phyloP scores from a whole-genome alignment of 1,140 invertebrate species.

The Rhopalosiphum padi region DNA sequence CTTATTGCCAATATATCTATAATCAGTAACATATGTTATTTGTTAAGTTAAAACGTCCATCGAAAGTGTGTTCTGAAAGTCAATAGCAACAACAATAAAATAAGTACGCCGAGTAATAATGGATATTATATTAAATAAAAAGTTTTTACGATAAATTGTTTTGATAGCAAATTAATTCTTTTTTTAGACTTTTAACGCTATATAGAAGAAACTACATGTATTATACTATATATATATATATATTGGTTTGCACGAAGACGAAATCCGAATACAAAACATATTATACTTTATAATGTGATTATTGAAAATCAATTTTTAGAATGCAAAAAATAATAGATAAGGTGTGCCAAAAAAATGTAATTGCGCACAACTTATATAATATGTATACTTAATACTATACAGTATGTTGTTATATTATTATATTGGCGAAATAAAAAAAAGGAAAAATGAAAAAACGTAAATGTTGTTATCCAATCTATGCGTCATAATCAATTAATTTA shows the following conservation, averaged over 20 bases:
- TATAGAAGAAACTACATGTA: not conserved
- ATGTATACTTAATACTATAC: not conserved
- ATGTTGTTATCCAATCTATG: not conserved
- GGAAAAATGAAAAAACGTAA: not conserved
- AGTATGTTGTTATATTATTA: not conserved
- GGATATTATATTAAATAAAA: not conserved
- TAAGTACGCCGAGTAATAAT: not conserved
- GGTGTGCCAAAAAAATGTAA: not conserved
- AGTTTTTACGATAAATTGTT: not conserved
- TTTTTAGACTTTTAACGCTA: not conserved
- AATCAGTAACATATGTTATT: not conserved
- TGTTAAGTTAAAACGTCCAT: not conserved
- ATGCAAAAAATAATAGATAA: not conserved
- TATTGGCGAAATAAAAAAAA: not conserved
- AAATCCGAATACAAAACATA: not conserved
- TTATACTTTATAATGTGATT: not conserved
- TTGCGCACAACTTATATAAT: not conserved
- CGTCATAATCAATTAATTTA: not conserved
- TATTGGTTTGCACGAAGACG: not conserved
- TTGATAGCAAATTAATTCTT: not conserved
- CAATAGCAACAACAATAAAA: not conserved
- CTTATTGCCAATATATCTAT: too few species aligned
- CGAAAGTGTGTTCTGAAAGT: not conserved
- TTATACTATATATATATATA: not conserved
- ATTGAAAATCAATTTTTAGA: not conserved